Evolutionary conservation across 1,140 invertebrate species (phyloP).

Genomic region (Achatina immaculata): DNA sequence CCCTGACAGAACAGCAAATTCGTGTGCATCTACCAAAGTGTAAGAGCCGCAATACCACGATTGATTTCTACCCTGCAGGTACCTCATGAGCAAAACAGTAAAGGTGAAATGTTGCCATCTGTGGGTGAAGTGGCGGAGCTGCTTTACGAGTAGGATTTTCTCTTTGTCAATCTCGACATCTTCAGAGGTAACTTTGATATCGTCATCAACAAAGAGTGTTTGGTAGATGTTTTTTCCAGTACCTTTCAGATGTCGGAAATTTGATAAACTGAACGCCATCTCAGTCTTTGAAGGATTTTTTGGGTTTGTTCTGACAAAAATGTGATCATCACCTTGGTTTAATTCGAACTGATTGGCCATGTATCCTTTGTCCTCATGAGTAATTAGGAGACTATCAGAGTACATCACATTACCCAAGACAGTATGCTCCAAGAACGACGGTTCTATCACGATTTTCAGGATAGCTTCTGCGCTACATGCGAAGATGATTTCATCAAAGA

Average conservation of each 20-base stretch:
- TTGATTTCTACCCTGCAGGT: constrained; percentile 56
- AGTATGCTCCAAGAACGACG: constrained; percentile 53
- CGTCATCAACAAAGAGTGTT: constrained; percentile 61
- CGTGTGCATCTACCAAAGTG: constrained; percentile 63
- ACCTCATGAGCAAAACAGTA: constrained; percentile 60
- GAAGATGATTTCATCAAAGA: constrained; percentile 62
- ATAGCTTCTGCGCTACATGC: constrained; percentile 64
- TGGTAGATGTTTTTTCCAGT: constrained; percentile 55
- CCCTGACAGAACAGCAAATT: constrained; percentile 62
- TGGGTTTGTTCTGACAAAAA: constrained; percentile 56
- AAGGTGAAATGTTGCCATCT: constrained; percentile 64
- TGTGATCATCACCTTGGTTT: constrained; percentile 57
- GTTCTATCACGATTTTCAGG: constrained; percentile 51
- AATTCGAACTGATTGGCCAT: constrained; percentile 62
- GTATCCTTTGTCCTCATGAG: constrained; percentile 62
- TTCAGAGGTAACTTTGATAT: constrained; percentile 50
- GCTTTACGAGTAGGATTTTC: constrained; percentile 54
- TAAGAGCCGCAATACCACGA: constrained; percentile 60
- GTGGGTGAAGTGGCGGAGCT: constrained; percentile 64
- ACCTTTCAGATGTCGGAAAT: constrained; percentile 61
- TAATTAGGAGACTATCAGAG: constrained; percentile 60
- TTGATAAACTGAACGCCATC: constrained; percentile 64
- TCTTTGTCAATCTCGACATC: constrained; percentile 48
- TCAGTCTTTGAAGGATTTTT: constrained; percentile 56
- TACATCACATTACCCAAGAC: constrained; percentile 61